A percentile compares a stretch with the other conserved stretches of the same genome.
Conservation (phyloP, 2,797 vertebrate species). For the Pseudomugil gertrudae region DNA sequence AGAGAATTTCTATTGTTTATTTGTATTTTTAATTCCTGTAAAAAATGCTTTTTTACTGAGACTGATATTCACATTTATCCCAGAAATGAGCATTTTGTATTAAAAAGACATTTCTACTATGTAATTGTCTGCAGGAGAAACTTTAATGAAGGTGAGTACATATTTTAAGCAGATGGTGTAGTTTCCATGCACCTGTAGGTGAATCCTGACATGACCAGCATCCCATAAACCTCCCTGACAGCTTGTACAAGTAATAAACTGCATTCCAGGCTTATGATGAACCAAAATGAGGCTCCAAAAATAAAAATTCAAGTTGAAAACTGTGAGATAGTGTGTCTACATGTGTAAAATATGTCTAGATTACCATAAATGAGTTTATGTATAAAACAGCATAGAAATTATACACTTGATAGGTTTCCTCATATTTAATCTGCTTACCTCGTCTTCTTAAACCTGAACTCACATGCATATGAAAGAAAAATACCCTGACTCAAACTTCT, state of each 20-base stretch:
- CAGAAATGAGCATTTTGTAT: background rate
- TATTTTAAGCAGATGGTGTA: background rate
- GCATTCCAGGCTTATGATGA: background rate
- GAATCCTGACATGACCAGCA: background rate
- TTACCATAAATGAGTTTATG: background rate
- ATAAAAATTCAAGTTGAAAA: background rate
- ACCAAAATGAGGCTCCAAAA: background rate
- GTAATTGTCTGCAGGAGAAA: background rate
- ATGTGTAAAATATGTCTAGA: background rate
- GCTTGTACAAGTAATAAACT: too few species aligned
- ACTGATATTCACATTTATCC: background rate
- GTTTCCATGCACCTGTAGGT: background rate
- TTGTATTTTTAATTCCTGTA: background rate
- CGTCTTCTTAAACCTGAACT: background rate
- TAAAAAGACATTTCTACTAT: constrained; percentile 1
- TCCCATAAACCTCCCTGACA: background rate
- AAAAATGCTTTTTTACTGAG: too few species aligned
- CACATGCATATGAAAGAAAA: background rate
- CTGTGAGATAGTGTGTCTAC: background rate
- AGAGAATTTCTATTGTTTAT: background rate
- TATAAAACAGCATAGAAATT: background rate
- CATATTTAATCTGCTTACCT: background rate
- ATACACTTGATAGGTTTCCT: background rate
- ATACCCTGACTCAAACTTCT: background rate
- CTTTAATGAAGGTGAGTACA: background rate